Evolutionary conservation across 2,888 invertebrate genomes (phyloP).

Genomic region (Uropetala carovei): DNA sequence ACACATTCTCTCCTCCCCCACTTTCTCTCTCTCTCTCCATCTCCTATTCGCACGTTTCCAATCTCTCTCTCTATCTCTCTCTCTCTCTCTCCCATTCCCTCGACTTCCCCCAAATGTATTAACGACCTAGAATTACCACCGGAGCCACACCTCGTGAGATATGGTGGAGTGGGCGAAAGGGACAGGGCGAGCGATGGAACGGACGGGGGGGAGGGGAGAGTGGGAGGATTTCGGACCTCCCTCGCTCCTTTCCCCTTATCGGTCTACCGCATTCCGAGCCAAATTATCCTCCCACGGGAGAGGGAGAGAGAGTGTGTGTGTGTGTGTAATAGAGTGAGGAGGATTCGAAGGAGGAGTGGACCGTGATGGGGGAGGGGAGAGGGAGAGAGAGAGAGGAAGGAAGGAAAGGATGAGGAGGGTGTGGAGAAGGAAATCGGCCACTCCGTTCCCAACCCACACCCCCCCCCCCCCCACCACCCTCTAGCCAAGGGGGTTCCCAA

Average conservation of each 20-base stretch:
- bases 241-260: constrained; percentile 13
- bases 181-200: background rate
- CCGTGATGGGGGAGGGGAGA: background rate
- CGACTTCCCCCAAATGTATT: background rate
- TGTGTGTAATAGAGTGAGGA: background rate
- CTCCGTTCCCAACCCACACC: background rate
- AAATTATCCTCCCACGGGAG: constrained; percentile 38
- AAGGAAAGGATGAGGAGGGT: background rate
- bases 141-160: background rate
- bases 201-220: background rate
- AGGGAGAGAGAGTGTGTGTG: background rate
- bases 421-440: background rate
- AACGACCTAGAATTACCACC: background rate
- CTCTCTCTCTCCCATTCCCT: background rate
- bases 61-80: background rate
- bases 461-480: background rate
- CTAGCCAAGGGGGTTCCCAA: too few relatives aligned
- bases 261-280: constrained; percentile 55
- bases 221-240: constrained; percentile 3
- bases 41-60: too few relatives aligned
- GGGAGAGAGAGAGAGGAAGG: background rate
- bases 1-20: background rate
- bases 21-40: background rate
- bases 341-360: background rate
- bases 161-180: background rate